phyloP scores from a whole-genome alignment of 2,888 invertebrate species.

The Iselma pallidipennis region DNA sequence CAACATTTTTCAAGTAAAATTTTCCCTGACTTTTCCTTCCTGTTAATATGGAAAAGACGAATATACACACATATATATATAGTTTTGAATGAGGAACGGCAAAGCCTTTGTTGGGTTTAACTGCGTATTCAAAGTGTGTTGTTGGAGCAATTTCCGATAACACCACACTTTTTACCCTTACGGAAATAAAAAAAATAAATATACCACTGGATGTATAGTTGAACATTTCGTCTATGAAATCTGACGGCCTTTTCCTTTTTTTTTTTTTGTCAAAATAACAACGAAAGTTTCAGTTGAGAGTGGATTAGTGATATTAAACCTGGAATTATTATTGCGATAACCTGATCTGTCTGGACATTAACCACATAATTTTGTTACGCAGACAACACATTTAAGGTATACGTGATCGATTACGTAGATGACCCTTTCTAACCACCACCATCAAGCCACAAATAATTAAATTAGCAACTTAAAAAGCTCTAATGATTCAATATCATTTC shows the following conservation, averaged over 20 bases:
- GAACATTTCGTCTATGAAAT: not conserved
- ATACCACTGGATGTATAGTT: not conserved
- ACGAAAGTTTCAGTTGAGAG: not conserved
- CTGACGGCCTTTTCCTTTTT: not conserved
- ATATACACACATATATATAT: not conserved
- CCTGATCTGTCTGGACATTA: constrained; percentile 26
- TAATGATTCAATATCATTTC: not conserved
- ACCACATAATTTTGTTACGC: constrained; percentile 25
- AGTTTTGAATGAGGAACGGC: not conserved
- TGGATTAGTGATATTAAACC: not conserved
- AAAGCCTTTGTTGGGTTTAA: not conserved
- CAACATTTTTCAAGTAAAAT: not conserved
- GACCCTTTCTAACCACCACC: constrained; percentile 5
- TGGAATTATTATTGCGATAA: constrained; percentile 5
- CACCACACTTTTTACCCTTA: not conserved
- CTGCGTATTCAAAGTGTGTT: not conserved
- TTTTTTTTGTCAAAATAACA: not conserved
- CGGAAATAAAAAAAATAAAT: not conserved
- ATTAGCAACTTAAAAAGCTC: constrained; percentile 14
- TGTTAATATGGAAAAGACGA: not conserved
- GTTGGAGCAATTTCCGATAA: constrained; percentile 3
- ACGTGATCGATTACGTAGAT: constrained; percentile 19
- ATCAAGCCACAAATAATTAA: constrained; percentile 9
- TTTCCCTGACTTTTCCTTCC: not conserved
- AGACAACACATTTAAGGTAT: constrained; percentile 17